These are phyloP conservation scores for Temnothorax longispinosus DNA, from an alignment of 1,140 invertebrate genomes.

Conservation along the genomic window DNA sequence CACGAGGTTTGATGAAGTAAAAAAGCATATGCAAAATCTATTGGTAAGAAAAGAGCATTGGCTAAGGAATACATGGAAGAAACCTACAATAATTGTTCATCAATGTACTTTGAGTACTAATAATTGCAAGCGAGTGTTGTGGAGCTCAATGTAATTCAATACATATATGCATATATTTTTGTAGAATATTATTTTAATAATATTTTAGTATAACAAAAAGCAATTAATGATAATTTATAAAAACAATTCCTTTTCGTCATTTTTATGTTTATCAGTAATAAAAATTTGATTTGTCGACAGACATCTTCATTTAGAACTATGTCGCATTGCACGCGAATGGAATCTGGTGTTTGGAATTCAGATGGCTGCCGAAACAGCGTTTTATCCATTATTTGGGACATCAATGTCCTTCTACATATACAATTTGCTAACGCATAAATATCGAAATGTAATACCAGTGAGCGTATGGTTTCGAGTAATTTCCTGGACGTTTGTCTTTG, in stretches of 20 bases:
- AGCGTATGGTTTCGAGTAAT: not conserved
- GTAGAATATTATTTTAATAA: not conserved
- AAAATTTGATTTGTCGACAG: not conserved
- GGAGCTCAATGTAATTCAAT: slow-evolving; percentile 26
- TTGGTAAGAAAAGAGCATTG: not conserved
- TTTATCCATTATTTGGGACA: not conserved
- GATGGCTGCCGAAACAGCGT: not conserved
- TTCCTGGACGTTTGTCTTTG: not conserved
- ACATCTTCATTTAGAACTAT: slow-evolving; percentile 38
- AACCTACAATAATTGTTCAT: not conserved
- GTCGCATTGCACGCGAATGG: slow-evolving; percentile 6
- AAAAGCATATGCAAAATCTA: not conserved
- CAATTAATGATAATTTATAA: not conserved
- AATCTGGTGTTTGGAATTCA: slow-evolving; percentile 15
- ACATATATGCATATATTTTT: not conserved
- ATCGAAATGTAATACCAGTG: not conserved
- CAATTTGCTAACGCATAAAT: not conserved
- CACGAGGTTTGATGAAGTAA: slow-evolving; percentile 3
- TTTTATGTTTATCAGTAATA: not conserved
- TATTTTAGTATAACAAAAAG: not conserved
- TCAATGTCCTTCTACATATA: not conserved
- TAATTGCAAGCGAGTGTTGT: not conserved
- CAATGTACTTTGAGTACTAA: not conserved
- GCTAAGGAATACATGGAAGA: not conserved
- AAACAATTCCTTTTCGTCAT: not conserved